Conservation (phyloP, 1,140 invertebrate genomes). For the Aphelinus certus region DNA sequence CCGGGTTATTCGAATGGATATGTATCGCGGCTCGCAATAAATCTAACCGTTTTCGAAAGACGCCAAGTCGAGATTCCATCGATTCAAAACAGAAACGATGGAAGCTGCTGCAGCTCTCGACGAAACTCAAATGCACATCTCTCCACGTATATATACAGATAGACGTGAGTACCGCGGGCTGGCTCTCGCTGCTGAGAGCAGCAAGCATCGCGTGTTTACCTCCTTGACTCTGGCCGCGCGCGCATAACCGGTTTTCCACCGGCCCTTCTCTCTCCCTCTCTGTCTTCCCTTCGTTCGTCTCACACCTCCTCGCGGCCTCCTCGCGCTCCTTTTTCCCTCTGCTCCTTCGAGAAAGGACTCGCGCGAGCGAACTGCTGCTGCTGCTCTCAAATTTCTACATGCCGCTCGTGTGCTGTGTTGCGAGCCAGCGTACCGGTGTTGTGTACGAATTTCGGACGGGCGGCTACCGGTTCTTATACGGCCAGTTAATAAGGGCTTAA, state of each 20-base stretch:
- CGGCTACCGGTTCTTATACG: slow-evolving; percentile 15
- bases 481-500: background rate
- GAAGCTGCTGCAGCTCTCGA: too few species aligned
- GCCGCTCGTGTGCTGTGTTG: background rate
- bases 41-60: too few species aligned
- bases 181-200: too few species aligned
- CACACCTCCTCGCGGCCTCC: slow-evolving; percentile 24
- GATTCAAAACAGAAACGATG: too few species aligned
- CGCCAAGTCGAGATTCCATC: too few species aligned
- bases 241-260: slow-evolving; percentile 57
- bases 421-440: too few species aligned
- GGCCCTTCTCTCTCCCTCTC: slow-evolving; percentile 33
- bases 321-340: slow-evolving; percentile 15
- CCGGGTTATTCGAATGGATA: too few species aligned
- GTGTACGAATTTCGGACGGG: background rate
- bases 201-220: slow-evolving; percentile 61
- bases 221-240: slow-evolving; percentile 39
- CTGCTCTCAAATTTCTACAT: slow-evolving; percentile 32
- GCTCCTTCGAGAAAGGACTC: slow-evolving; percentile 13
- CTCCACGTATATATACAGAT: too few species aligned
- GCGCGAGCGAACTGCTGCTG: background rate
- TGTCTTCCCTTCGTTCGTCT: slow-evolving; percentile 38
- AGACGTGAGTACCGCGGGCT: too few species aligned
- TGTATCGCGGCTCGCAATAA: too few species aligned
- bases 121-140: too few species aligned